Evolutionary conservation across 2,797 vertebrate species (phyloP).

Genomic region (Leuciscus waleckii): DNA sequence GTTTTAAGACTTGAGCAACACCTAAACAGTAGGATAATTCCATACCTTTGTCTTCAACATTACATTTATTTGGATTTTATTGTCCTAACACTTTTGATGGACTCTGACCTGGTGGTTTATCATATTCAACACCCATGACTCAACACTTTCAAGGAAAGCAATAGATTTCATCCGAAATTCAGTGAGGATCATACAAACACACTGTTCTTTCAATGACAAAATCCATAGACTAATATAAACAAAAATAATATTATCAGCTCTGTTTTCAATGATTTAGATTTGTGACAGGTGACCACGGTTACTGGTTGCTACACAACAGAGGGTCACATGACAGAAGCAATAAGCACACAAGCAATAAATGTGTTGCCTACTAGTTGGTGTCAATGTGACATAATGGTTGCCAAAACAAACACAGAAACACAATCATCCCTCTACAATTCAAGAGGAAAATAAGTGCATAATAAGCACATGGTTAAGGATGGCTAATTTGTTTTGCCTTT

Average conservation of each 20-base stretch:
- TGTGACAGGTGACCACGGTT: conserved; percentile 2
- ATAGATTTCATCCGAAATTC: not conserved
- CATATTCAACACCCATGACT: not conserved
- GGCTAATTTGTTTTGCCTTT: not conserved
- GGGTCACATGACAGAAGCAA: conserved; percentile 19
- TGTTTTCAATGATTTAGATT: not conserved
- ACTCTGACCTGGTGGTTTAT: not conserved
- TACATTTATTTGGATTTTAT: not conserved
- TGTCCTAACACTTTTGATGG: not conserved
- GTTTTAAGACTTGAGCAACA: not conserved
- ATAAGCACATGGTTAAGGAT: not conserved
- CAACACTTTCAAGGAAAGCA: not conserved
- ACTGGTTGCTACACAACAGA: conserved; percentile 14
- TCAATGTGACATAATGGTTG: not conserved
- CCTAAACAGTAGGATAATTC: not conserved
- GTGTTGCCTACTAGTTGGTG: not conserved
- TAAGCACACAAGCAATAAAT: conserved; percentile 15
- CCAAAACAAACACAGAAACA: conserved; percentile 11
- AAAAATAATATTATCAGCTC: not conserved
- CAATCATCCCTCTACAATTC: not conserved
- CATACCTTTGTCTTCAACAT: not conserved
- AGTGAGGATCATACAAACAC: not conserved
- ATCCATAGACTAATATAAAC: not conserved
- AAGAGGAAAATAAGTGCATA: not conserved
- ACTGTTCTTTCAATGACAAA: not conserved